Evolutionary conservation across 2,797 vertebrate genomes (phyloP).

Genomic region (Hippopotamyrus pictus): DNA sequence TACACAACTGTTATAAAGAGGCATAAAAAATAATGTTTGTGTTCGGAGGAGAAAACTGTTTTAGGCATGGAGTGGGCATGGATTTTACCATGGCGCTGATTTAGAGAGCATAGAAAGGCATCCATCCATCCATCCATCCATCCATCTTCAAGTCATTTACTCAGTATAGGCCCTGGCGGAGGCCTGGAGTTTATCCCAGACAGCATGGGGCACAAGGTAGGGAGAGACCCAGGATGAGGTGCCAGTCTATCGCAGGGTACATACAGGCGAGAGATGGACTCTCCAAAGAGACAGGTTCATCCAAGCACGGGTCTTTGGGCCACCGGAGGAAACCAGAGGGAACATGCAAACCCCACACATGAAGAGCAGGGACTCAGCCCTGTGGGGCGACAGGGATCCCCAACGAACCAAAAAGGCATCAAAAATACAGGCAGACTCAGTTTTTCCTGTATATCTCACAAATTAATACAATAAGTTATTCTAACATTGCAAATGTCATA

Average conservation of each 20-base stretch:
- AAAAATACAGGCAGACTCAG: not conserved
- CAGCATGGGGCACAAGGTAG: not conserved
- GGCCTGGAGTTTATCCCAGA: not conserved
- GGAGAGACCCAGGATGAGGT: not conserved
- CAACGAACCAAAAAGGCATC: not conserved
- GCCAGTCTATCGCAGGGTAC: not conserved
- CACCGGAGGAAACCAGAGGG: not conserved
- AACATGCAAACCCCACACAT: not conserved
- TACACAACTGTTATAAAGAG: not conserved
- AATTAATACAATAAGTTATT: not conserved
- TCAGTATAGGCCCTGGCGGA: not conserved
- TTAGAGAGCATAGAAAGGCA: not conserved
- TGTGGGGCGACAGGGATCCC: not conserved
- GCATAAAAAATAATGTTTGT: not conserved
- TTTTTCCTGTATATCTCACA: not conserved
- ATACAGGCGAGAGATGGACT: not conserved
- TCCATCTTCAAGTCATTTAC: not conserved
- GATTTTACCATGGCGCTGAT: not conserved
- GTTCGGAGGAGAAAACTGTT: not conserved
- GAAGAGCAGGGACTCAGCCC: not conserved
- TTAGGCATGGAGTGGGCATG: not conserved
- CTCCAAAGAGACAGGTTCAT: not conserved
- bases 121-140: not conserved
- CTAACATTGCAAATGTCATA: not conserved
- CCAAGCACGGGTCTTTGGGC: not conserved